Percentiles rank a stretch among this genome's conserved stretches.
Evolutionary conservation across 2,797 vertebrate genomes (phyloP).

Genomic region (Catharus ustulatus): DNA sequence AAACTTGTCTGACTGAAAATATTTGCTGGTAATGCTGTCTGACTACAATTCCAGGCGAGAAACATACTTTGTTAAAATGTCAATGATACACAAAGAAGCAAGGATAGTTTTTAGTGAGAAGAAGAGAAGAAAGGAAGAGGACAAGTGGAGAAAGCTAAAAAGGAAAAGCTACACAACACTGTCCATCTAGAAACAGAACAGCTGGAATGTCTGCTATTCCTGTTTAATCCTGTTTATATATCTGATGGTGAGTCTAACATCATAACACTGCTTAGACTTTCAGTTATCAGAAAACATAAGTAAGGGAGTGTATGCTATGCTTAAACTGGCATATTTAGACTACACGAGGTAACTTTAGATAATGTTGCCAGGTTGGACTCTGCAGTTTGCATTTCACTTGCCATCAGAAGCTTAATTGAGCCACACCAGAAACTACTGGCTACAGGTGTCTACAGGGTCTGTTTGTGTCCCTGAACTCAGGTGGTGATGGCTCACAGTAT

Average conservation of each 20-base stretch:
- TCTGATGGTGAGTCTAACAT: neutral
- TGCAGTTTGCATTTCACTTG: neutral
- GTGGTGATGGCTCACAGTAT: neutral
- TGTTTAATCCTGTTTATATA: neutral
- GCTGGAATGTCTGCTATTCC: conserved; percentile 12
- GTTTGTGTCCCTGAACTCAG: neutral
- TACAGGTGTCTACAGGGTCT: neutral
- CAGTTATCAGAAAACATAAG: neutral
- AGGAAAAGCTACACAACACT: neutral
- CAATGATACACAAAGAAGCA: neutral
- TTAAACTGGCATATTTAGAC: neutral
- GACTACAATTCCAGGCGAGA: neutral
- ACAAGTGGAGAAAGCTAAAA: neutral
- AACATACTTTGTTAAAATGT: neutral
- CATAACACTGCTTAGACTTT: neutral
- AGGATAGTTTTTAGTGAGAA: neutral
- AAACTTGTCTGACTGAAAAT: neutral
- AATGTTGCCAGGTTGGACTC: neutral
- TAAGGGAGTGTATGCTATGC: neutral
- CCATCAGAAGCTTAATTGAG: neutral
- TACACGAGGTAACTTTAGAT: neutral
- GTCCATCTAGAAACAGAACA: neutral
- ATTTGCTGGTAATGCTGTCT: neutral
- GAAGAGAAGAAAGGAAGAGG: neutral
- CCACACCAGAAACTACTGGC: neutral